Conservation (phyloP, 2,797 vertebrate species). For the Harpagifer antarcticus region DNA sequence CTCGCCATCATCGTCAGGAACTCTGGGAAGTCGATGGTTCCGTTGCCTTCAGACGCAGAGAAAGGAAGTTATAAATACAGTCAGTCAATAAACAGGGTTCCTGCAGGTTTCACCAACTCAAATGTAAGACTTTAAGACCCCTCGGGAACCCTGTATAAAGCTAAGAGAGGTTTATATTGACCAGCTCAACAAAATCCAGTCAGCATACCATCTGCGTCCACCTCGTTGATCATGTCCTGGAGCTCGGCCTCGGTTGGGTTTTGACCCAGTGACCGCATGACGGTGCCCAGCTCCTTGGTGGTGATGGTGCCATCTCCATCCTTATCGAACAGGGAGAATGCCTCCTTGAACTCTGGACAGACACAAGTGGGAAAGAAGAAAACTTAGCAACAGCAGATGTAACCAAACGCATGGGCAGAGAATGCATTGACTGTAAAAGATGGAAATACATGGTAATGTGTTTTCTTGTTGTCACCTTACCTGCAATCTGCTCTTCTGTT, state of each 20-base stretch:
- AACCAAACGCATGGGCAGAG: not conserved
- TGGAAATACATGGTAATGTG: not conserved
- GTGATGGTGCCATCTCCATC: slow-evolving; percentile 99
- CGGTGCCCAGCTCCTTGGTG: slow-evolving; percentile 98
- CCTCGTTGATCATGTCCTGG: slow-evolving; percentile 99
- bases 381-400: not conserved
- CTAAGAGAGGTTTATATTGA: not conserved
- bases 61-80: slow-evolving; percentile 3
- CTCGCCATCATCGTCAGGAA: slow-evolving; percentile 99
- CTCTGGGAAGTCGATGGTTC: slow-evolving; percentile 98
- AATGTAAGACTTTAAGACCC: too few relatives aligned
- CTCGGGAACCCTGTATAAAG: too few relatives aligned
- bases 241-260: slow-evolving; percentile 98
- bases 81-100: too few relatives aligned
- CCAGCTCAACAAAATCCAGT: not conserved
- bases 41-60: slow-evolving; percentile 88
- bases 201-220: slow-evolving; percentile 93
- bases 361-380: not conserved
- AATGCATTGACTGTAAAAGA: not conserved
- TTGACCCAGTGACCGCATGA: slow-evolving; percentile 98
- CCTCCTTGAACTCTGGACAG: slow-evolving; percentile 96
- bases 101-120: too few relatives aligned
- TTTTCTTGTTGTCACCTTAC: slow-evolving; percentile 41
- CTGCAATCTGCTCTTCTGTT: slow-evolving; percentile 83
- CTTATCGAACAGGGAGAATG: slow-evolving; percentile 99